phyloP scores from a whole-genome alignment of 1,140 invertebrate species.

The Aphis gossypii region DNA sequence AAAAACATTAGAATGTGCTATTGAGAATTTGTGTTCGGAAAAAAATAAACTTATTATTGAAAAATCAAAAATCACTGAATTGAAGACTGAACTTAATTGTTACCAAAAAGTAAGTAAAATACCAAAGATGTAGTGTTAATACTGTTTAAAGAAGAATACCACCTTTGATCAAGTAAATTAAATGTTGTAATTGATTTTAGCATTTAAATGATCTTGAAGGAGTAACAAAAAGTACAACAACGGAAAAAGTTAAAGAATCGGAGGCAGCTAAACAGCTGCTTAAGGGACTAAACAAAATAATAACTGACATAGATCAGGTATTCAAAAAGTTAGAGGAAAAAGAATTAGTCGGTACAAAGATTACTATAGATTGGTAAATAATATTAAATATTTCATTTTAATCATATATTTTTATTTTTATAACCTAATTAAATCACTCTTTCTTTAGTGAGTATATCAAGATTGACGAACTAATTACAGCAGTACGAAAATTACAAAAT shows the following conservation, averaged over 20 bases:
- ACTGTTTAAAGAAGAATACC: not conserved
- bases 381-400: not conserved
- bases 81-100: slow-evolving; percentile 90
- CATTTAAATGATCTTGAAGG: slow-evolving; percentile 81
- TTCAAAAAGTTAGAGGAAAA: slow-evolving; percentile 77
- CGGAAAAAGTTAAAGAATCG: slow-evolving; percentile 77
- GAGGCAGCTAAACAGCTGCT: slow-evolving; percentile 78
- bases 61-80: slow-evolving; percentile 87
- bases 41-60: slow-evolving; percentile 86
- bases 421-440: not conserved
- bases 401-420: slow-evolving; percentile 34
- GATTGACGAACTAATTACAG: slow-evolving; percentile 87
- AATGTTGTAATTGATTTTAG: slow-evolving; percentile 60
- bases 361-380: slow-evolving; percentile 59
- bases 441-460: slow-evolving; percentile 76
- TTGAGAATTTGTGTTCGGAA: slow-evolving; percentile 84
- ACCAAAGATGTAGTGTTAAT: not conserved
- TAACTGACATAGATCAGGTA: slow-evolving; percentile 81
- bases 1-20: slow-evolving; percentile 82
- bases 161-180: not conserved
- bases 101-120: slow-evolving; percentile 77
- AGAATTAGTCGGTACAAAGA: slow-evolving; percentile 63
- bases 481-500: slow-evolving; percentile 83
- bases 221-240: slow-evolving; percentile 69
- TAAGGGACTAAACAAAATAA: slow-evolving; percentile 86